Conservation (phyloP, 2,797 vertebrate species). For the Micromesistius poutassou region DNA sequence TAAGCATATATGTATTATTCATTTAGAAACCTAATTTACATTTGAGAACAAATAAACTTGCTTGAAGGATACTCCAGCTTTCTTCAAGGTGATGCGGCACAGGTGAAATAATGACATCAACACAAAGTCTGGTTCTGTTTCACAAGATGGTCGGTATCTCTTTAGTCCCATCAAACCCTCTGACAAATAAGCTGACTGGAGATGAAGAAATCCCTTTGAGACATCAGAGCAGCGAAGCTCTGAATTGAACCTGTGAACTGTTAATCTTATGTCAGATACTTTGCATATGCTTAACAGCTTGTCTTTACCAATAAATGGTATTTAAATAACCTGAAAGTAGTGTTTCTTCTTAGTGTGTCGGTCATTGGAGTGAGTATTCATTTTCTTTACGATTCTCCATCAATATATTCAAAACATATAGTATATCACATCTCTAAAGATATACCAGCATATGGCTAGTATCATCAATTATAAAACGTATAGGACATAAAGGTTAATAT, state of each 20-base stretch:
- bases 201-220: not conserved
- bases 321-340: not conserved
- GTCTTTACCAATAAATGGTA: not conserved
- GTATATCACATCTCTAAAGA: too few relatives aligned
- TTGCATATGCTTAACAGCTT: not conserved
- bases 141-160: not conserved
- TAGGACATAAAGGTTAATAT: not conserved
- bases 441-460: not conserved
- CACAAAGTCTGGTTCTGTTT: not conserved
- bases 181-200: not conserved
- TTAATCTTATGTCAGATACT: not conserved
- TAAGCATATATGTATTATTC: conserved; percentile 73
- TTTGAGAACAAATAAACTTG: conserved; percentile 65
- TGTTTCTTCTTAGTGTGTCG: not conserved
- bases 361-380: not conserved
- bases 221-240: not conserved
- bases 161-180: not conserved
- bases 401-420: not conserved
- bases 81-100: not conserved
- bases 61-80: conserved; percentile 53
- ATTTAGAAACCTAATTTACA: conserved; percentile 65
- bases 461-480: not conserved
- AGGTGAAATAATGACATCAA: not conserved
- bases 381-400: not conserved
- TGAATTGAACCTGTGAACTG: not conserved